A percentile compares a stretch with the other conserved stretches of the same genome.
Evolutionary conservation across 2,113 vertebrate species (phyloP).

Genomic region (Sclerurus mexicanus): DNA sequence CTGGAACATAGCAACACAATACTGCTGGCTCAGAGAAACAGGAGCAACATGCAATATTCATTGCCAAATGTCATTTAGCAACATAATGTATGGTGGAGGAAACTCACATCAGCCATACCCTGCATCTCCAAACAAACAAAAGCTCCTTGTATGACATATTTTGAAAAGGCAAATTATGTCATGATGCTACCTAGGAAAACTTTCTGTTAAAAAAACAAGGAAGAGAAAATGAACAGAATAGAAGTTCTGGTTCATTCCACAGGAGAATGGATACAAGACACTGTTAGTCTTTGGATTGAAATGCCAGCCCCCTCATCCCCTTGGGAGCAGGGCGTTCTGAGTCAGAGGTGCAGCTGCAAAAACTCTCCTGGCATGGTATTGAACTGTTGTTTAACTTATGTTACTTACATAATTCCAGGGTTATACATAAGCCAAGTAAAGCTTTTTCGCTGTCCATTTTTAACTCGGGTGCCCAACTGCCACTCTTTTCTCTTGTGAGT

Average conservation of each 20-base stretch:
- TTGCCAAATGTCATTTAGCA: constrained; percentile 65
- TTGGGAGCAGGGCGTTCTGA: not conserved
- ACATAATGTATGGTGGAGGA: not conserved
- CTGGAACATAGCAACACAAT: constrained; percentile 58
- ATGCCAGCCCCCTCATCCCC: not conserved
- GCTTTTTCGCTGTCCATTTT: not conserved
- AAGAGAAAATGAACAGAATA: not conserved
- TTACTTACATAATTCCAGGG: not conserved
- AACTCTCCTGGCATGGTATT: not conserved
- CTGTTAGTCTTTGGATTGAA: not conserved
- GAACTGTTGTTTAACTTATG: not conserved
- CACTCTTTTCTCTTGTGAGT: not conserved
- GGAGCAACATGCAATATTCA: constrained; percentile 31
- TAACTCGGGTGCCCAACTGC: not conserved
- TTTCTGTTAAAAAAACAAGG: not conserved
- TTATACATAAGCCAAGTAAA: not conserved
- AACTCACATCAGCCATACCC: not conserved
- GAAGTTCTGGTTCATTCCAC: not conserved
- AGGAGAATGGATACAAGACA: not conserved
- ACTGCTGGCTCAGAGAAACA: constrained; percentile 47
- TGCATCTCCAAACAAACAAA: constrained; percentile 14
- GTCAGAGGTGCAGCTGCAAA: not conserved
- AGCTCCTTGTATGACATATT: not conserved
- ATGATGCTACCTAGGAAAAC: not conserved
- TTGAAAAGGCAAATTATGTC: not conserved